A percentile compares a stretch with the other conserved stretches of the same genome.
Evolutionary conservation across 2,888 invertebrate species (phyloP).

Genomic region (Andrena bicolor): DNA sequence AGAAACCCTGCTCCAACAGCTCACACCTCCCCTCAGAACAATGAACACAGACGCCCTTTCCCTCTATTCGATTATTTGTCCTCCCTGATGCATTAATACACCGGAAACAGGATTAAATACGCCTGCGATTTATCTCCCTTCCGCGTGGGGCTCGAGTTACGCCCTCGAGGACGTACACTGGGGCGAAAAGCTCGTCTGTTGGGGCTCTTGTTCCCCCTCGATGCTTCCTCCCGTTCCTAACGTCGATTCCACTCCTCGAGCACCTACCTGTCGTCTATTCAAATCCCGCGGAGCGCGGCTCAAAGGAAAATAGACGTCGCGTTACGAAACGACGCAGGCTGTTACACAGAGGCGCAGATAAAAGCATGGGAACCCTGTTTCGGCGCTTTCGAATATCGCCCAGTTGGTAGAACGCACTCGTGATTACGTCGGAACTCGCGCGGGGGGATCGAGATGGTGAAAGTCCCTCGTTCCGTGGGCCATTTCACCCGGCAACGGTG

Average conservation of each 20-base stretch:
- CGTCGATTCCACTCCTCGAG: background rate
- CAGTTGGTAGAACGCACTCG: background rate
- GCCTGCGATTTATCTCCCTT: background rate
- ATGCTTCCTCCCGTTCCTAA: background rate
- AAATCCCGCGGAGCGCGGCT: background rate
- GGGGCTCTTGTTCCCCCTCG: slow-evolving; percentile 1
- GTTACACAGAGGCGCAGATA: slow-evolving; percentile 3
- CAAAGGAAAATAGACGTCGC: slow-evolving; percentile 7
- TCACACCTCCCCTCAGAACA: background rate
- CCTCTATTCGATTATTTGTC: slow-evolving; percentile 1
- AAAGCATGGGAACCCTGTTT: slow-evolving; percentile 7
- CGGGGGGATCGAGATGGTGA: slow-evolving; percentile 2
- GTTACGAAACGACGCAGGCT: background rate
- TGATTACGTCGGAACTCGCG: slow-evolving; percentile 5
- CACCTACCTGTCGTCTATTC: slow-evolving; percentile 5
- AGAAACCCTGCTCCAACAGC: background rate
- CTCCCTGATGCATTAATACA: background rate
- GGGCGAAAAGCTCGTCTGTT: slow-evolving; percentile 19
- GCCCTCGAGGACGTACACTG: background rate
- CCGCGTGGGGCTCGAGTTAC: background rate
- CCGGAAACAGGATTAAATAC: slow-evolving; percentile 11
- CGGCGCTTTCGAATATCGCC: slow-evolving; percentile 3
- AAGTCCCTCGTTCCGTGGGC: background rate
- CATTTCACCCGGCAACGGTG: background rate
- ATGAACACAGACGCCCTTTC: background rate